phyloP scores from a whole-genome alignment of 2,113 vertebrate species.

The Paralichthys olivaceus region DNA sequence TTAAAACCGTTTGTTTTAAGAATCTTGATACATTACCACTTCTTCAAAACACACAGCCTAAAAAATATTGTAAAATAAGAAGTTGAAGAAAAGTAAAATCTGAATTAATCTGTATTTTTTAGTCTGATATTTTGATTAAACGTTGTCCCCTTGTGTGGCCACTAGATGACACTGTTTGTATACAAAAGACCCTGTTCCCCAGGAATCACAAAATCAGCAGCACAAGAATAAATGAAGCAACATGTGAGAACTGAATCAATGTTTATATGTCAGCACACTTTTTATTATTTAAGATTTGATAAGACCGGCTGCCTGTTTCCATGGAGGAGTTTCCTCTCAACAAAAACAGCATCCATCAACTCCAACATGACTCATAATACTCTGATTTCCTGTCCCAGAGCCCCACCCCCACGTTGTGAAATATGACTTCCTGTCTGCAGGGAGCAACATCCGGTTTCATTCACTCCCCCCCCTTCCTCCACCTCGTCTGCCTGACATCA shows the following conservation, averaged over 20 bases:
- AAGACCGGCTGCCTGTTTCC: not conserved
- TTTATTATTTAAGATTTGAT: not conserved
- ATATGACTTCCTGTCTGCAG: constrained; percentile 51
- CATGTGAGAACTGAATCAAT: not conserved
- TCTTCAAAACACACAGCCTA: not conserved
- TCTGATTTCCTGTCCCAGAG: constrained; percentile 46
- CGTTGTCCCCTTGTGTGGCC: constrained; percentile 6
- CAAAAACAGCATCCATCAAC: constrained; percentile 26
- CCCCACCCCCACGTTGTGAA: constrained; percentile 21
- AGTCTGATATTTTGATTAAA: not conserved
- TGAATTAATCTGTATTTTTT: not conserved
- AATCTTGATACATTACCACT: too few species aligned
- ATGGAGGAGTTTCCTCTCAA: not conserved
- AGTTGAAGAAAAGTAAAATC: not conserved
- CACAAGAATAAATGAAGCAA: constrained; percentile 18
- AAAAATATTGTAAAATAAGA: not conserved
- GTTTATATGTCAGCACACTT: not conserved
- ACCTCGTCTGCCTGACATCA: constrained; percentile 29
- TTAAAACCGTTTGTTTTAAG: too few species aligned
- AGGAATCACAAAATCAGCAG: constrained; percentile 4
- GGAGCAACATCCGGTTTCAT: constrained; percentile 33
- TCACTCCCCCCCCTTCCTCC: not conserved
- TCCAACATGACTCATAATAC: constrained; percentile 29
- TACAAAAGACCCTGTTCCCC: constrained; percentile 4
- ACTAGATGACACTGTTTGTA: constrained; percentile 63